Base-by-base conservation (phyloP, 2,113 vertebrate species). In the Tyrannus savana region DNA sequence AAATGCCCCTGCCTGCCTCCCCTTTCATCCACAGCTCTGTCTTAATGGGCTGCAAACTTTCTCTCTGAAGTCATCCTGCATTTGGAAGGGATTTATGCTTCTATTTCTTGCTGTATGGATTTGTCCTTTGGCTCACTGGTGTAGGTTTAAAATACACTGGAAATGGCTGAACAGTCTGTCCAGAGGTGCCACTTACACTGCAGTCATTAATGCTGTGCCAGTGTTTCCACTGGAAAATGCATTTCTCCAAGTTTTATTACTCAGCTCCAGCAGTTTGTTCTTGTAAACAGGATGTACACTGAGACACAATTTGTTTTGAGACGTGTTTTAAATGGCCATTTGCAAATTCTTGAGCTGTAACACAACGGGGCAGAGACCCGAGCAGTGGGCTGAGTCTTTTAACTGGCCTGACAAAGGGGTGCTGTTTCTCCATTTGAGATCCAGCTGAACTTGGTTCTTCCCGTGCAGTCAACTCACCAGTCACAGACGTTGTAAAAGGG, bases 191-290 rank as follows among this genome's bases (percentile, higher is more conserved):
- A 14, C 52, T 84, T 80, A 59, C 73, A 19, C 82, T 86, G 42
- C 67, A 88, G 75, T 93, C 93, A 87, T 95, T 97, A 95, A 90
- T 95, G 50, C 55, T 3, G 5, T 93, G 93, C 92, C 95, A 96
- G 68, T 52, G 63, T 96, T 97, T 88, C 93, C 93, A 84, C 82
- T 93, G 67, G 63, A 90, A 95, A 95, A 79, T 47, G 59, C 47
- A 37, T 90, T 93, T 94, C 75, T 86, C 64, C 53, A 59, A 67
- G 47, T 93, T 94, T 92, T 94, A 88, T 95, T 94, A 59, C 64
- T 55, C 10, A 6, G 37, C 90, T 56, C 69, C 82, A 72, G 72
- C 63, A 67, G 82, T 92, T 94, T 84, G 49, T 88, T 90, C 90
- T 90, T 88, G 88, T 95, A 94, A 94, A 91, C 93, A 94, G 71